Conservation (phyloP, 64 coral and sea anemone species). For the Pocillopora damicornis region DNA sequence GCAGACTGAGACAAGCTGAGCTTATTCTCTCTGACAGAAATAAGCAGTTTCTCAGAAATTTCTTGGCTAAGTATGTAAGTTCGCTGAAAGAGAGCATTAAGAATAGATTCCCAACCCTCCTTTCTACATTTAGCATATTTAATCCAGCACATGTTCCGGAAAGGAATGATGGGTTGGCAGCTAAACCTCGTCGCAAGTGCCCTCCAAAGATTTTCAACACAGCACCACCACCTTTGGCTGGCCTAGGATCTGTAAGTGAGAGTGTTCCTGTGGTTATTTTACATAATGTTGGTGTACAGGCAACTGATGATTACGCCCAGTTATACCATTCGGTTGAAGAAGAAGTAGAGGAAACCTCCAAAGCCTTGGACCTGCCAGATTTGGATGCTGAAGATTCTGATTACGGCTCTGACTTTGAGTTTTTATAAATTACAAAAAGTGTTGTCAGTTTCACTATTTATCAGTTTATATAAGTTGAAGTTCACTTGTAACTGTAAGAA, state of each 20-base stretch:
- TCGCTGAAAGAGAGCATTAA: conserved; percentile 29
- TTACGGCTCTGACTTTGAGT: not conserved
- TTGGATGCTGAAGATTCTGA: not conserved
- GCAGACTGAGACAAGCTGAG: conserved; percentile 21
- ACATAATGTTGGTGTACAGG: not conserved
- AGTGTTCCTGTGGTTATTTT: not conserved
- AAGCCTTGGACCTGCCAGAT: not conserved
- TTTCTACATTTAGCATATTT: conserved; percentile 31
- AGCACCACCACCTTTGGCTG: not conserved
- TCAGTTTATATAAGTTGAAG: too few relatives aligned
- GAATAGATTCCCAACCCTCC: conserved; percentile 38
- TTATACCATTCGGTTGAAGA: not conserved
- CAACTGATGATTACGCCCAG: not conserved
- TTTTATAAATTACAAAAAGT: too few relatives aligned
- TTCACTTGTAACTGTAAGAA: too few relatives aligned
- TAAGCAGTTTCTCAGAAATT: conserved; percentile 35
- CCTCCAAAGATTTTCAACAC: conserved; percentile 13
- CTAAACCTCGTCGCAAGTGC: not conserved
- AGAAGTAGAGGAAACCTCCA: not conserved
- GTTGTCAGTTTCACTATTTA: too few relatives aligned
- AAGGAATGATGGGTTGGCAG: not conserved
- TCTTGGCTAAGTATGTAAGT: conserved; percentile 26
- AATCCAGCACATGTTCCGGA: not conserved
- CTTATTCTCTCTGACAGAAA: conserved; percentile 12
- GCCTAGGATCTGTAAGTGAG: not conserved